These are phyloP conservation scores for Sebastes ruberrimus DNA, from an alignment of 2,797 vertebrate species.

Conservation along the genomic window DNA sequence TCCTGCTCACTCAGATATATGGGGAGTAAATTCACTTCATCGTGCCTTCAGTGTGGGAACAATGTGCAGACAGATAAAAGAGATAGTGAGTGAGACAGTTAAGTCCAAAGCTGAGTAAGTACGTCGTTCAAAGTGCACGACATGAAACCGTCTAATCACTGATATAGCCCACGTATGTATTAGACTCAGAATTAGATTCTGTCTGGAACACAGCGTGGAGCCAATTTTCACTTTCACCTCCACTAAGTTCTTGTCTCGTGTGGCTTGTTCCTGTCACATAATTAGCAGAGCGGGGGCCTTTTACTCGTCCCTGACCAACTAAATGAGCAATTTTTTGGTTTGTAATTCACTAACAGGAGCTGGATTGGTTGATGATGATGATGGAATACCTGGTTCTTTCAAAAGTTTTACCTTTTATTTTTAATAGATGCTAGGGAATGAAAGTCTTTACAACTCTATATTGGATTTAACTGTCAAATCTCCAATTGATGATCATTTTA, in stretches of 20 bases:
- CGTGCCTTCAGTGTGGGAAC: not conserved
- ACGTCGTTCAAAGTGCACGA: not conserved
- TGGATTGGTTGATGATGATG: not conserved
- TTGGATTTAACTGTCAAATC: too few relatives aligned
- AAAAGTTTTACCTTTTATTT: not conserved
- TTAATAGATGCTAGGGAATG: not conserved
- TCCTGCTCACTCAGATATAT: not conserved
- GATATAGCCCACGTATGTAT: not conserved
- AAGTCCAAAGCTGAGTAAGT: not conserved
- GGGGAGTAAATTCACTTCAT: not conserved
- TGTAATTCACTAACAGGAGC: conserved; percentile 16
- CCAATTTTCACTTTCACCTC: conserved; percentile 37
- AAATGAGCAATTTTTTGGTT: not conserved
- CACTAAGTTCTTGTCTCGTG: not conserved
- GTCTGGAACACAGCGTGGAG: conserved; percentile 18
- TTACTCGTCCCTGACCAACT: not conserved
- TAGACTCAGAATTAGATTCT: not conserved
- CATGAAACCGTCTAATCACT: not conserved
- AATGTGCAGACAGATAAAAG: too few relatives aligned
- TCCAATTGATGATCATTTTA: too few relatives aligned
- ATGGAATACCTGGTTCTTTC: conserved; percentile 2
- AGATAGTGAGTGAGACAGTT: not conserved
- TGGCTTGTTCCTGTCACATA: conserved; percentile 16
- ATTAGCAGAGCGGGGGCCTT: not conserved
- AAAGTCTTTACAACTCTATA: too few relatives aligned